Base-by-base conservation (phyloP, 1,140 invertebrate genomes). In the Pseudobourletiella spinata region DNA sequence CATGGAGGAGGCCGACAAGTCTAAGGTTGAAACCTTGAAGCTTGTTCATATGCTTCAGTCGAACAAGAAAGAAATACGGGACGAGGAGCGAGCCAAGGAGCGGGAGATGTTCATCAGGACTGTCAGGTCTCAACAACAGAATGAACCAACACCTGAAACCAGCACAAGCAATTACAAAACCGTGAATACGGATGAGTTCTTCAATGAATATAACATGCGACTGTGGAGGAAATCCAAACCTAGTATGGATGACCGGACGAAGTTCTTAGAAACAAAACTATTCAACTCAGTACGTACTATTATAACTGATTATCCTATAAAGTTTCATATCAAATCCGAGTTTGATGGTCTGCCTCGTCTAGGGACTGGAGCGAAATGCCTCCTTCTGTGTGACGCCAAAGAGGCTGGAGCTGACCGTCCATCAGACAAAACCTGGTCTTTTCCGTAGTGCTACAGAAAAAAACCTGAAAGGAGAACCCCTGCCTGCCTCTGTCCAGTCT, bases 151-250 rank as follows among this genome's bases (percentile, higher is more conserved):
- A n/a, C 42, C 44, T 32, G 16, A 1, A 14, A 25, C 48, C 1
- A 26, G 32, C 6, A 8, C 26, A 11, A 14, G 15, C 15, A 29
- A 42, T 3, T 26, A 28, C 24, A 39, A 52, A 22, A 39, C 39
- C n/a, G 18, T 57, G 0, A 18, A 50, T n/a, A 51, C 32, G 16
- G 63, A 65, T 39, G 58, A 65, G 2, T 65, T 65, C 24, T 65
- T 65, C 59, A 57, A 65, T 54, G 63, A 65, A 24, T 61, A 65
- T 28, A 65, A 65, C 28, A 51, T 65, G 59, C 16, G 63, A 20
- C 26, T 61, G 4, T 65, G 54, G 39, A 59, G 59, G 35, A 20
- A 51, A 18, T 57, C 63, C 18, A 52, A 50, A 14, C 63, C 63
- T 4, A 65, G 32, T n/a, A 65, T 65, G 22, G 25, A 25, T 6